phyloP scores from a whole-genome alignment of 2,888 invertebrate species.

The Rapana venosa region DNA sequence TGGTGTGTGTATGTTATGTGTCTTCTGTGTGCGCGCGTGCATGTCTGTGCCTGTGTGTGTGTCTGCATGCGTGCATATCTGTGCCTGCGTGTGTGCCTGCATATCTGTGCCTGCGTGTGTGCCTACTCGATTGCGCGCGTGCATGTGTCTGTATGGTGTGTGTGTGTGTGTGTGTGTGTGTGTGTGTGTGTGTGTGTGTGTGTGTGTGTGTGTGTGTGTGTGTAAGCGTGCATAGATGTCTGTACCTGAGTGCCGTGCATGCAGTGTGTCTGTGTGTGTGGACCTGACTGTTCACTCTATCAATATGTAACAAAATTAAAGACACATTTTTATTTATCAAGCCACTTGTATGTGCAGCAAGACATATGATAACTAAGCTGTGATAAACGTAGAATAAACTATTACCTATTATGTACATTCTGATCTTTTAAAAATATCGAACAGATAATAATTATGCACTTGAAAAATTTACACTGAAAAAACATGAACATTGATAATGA shows the following conservation, averaged over 20 bases:
- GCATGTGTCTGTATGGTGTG: not conserved
- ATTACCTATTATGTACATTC: no score
- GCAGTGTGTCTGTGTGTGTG: not conserved
- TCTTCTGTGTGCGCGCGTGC: not conserved
- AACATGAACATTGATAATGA: no score
- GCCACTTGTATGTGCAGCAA: no score
- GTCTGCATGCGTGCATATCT: not conserved
- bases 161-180: constrained; percentile 17
- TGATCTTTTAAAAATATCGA: no score
- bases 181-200: constrained; percentile 25
- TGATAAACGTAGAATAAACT: no score
- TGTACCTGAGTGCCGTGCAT: not conserved
- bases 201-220: constrained; percentile 14
- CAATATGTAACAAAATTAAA: no score
- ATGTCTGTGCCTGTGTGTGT: not conserved
- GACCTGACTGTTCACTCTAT: no score
- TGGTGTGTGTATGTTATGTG: not conserved
- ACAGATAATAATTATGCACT: no score
- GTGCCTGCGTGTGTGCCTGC: not conserved
- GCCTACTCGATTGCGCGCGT: not conserved
- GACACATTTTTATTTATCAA: no score
- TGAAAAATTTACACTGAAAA: no score
- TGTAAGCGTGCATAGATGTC: not conserved
- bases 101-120: not conserved
- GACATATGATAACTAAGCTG: no score